A percentile compares a stretch with the other conserved stretches of the same genome.
Evolutionary conservation across 2,113 vertebrate species (phyloP).

Genomic region (Pleuronectes platessa): DNA sequence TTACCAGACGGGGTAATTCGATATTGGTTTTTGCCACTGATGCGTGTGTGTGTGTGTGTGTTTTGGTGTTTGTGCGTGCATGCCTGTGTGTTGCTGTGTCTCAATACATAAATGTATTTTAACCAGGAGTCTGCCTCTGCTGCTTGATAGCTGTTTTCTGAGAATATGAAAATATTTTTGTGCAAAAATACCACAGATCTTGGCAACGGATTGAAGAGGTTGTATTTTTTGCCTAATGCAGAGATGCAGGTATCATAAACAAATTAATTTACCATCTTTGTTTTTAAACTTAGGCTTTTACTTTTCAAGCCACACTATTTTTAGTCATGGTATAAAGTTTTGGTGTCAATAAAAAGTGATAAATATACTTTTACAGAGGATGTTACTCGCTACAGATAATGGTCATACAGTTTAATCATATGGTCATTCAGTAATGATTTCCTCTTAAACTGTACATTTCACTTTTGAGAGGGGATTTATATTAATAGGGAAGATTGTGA

Average conservation of each 20-base stretch:
- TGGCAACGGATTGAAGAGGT: background rate
- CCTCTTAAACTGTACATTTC: no score
- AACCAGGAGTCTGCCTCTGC: background rate
- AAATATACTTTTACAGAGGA: no score
- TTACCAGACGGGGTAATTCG: conserved; percentile 54
- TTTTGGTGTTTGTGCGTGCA: conserved; percentile 1
- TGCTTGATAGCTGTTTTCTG: background rate
- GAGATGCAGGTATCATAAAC: background rate
- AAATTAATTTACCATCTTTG: background rate
- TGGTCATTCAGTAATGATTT: no score
- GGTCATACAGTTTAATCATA: no score
- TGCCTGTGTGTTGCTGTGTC: conserved; percentile 13
- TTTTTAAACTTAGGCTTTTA: background rate
- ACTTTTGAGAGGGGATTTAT: no score
- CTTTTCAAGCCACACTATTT: background rate
- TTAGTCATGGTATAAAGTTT: background rate
- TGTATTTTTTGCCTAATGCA: background rate
- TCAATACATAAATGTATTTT: conserved; percentile 9
- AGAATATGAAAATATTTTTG: background rate
- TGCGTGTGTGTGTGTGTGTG: background rate
- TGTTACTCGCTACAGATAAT: no score
- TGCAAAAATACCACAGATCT: background rate
- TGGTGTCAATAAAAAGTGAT: no score
- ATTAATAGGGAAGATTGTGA: no score
- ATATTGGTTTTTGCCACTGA: conserved; percentile 35